Conservation (phyloP, 2,888 invertebrate genomes). For the Ornithoptera priamus region DNA sequence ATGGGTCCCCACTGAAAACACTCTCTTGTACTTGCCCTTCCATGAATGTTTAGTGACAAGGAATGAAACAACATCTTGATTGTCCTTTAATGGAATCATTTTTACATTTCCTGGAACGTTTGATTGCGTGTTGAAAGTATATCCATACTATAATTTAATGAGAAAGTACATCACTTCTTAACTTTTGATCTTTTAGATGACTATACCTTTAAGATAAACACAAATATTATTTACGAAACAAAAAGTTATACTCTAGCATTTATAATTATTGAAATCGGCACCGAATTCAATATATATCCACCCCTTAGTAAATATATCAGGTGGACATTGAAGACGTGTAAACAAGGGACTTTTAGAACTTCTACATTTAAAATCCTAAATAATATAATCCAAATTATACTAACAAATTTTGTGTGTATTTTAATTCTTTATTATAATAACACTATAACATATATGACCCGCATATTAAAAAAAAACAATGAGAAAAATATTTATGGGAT, state of each 20-base stretch:
- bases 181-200: not conserved
- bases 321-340: conserved; percentile 69
- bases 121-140: not conserved
- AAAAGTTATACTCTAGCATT: not conserved
- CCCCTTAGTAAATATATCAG: conserved; percentile 73
- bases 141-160: not conserved
- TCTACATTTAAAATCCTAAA: conserved; percentile 33
- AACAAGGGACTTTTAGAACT: conserved; percentile 58
- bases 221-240: not conserved
- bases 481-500: conserved; percentile 56
- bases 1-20: conserved; percentile 96
- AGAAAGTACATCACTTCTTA: not conserved
- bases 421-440: conserved; percentile 52
- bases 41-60: conserved; percentile 98
- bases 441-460: conserved; percentile 54
- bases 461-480: conserved; percentile 67
- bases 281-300: conserved; percentile 50
- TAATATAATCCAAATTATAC: conserved; percentile 39
- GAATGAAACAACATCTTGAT: conserved; percentile 97
- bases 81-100: conserved; percentile 93
- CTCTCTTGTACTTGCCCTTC: conserved; percentile 99
- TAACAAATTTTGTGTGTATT: conserved; percentile 53
- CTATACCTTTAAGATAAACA: not conserved
- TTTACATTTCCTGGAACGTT: conserved; percentile 77
- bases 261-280: not conserved